phyloP scores from a whole-genome alignment of 2,797 vertebrate genomes.

The Syndactyla subalaris region DNA sequence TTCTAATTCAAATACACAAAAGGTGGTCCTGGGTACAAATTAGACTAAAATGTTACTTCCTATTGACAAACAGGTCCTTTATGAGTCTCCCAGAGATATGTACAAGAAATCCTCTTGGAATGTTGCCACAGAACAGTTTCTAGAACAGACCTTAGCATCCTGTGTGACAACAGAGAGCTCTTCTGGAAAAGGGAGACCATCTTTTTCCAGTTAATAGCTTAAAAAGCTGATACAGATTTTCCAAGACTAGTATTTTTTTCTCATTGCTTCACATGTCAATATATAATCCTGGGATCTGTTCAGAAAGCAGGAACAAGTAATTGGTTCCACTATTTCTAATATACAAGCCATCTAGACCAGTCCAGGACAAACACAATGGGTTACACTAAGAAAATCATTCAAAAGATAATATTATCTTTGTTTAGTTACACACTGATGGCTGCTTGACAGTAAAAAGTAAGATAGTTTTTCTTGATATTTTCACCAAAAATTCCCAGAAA shows the following conservation, averaged over 20 bases:
- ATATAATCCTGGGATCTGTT: background rate
- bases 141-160: background rate
- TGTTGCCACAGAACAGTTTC: background rate
- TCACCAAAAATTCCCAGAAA: background rate
- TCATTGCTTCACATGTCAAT: background rate
- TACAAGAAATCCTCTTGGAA: background rate
- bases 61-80: background rate
- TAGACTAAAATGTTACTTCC: background rate
- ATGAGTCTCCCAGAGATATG: background rate
- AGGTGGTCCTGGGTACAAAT: background rate
- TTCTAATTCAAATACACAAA: background rate
- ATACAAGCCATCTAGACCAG: background rate
- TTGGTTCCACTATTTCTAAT: background rate
- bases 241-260: background rate
- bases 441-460: background rate
- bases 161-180: background rate
- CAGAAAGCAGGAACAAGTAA: background rate
- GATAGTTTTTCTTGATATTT: background rate
- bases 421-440: background rate
- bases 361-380: background rate
- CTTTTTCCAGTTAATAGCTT: background rate
- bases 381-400: background rate
- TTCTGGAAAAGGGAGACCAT: background rate
- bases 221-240: background rate
- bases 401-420: background rate